These are phyloP conservation scores for Drosophila kuntzei DNA, from an alignment of 2,888 invertebrate species.

Conservation along the genomic window DNA sequence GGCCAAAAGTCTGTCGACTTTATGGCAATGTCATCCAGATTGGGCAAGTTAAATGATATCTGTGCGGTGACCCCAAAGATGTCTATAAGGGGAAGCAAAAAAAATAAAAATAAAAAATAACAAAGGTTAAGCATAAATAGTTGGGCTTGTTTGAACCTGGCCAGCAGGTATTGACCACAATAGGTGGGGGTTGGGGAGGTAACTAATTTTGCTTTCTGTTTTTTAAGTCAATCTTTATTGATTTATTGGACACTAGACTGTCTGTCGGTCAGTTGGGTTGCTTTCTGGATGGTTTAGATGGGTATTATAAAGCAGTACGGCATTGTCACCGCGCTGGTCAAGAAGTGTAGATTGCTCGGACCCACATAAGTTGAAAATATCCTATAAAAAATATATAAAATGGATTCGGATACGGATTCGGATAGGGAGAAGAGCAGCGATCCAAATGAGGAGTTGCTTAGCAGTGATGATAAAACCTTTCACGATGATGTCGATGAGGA, in stretches of 20 bases:
- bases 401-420: constrained; percentile 57
- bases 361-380: constrained; percentile 24
- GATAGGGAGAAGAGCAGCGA: constrained; percentile 73
- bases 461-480: constrained; percentile 70
- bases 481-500: constrained; percentile 65
- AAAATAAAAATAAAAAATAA: too few relatives aligned
- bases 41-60: constrained; percentile 14
- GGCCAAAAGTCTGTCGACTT: constrained; percentile 28
- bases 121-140: constrained; percentile 39
- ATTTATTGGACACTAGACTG: constrained; percentile 60
- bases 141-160: constrained; percentile 4
- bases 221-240: constrained; percentile 72
- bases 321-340: constrained; percentile 32
- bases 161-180: not conserved
- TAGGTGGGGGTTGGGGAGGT: not conserved
- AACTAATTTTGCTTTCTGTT: constrained; percentile 48
- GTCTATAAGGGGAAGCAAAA: constrained; percentile 1
- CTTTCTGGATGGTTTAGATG: constrained; percentile 6
- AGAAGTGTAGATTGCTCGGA: constrained; percentile 21
- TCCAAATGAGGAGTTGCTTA: constrained; percentile 69
- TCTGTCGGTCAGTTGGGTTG: not conserved
- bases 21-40: constrained; percentile 52
- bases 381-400: constrained; percentile 9
- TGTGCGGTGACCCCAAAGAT: constrained; percentile 52
- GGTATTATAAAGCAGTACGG: constrained; percentile 40